Percentiles rank a stretch among this genome's conserved stretches.
Evolutionary conservation across 2,888 invertebrate genomes (phyloP).

Genomic region (Dermolepida albohirtum): DNA sequence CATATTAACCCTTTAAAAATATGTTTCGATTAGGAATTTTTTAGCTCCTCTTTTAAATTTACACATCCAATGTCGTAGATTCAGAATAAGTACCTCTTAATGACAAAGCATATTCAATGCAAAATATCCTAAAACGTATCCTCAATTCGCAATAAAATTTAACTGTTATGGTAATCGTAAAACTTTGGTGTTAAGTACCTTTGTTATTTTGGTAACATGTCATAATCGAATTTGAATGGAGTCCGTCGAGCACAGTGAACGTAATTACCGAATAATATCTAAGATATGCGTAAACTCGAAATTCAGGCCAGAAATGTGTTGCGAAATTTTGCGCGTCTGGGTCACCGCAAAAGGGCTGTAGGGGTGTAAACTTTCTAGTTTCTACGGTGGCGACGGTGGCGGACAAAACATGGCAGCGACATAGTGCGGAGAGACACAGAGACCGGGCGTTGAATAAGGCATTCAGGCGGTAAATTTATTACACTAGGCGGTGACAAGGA

Average conservation of each 20-base stretch:
- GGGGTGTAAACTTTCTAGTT: constrained; percentile 17
- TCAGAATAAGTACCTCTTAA: no score
- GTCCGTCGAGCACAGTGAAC: constrained; percentile 8
- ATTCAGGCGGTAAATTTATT: constrained; percentile 65
- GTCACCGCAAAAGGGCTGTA: constrained; percentile 28
- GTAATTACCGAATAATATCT: constrained; percentile 31
- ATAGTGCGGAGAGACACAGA: neutral
- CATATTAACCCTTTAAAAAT: no score
- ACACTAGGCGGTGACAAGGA: constrained; percentile 64
- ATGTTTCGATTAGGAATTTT: no score
- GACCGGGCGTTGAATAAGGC: constrained; percentile 53
- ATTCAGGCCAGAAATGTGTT: constrained; percentile 11
- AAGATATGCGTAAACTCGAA: constrained; percentile 14
- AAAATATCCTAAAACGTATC: no score
- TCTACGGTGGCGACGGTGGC: neutral
- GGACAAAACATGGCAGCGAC: neutral
- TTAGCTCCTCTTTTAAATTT: no score
- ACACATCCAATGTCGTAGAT: no score
- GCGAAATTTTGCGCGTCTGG: constrained; percentile 26
- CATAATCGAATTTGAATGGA: constrained; percentile 32
- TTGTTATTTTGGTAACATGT: constrained; percentile 32
- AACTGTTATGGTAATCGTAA: constrained; percentile 11
- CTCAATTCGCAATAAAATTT: constrained; percentile 7
- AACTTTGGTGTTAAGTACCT: constrained; percentile 31
- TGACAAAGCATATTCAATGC: no score